Base-by-base conservation (phyloP, 2,113 vertebrate genomes). In the Pimephales promelas region DNA sequence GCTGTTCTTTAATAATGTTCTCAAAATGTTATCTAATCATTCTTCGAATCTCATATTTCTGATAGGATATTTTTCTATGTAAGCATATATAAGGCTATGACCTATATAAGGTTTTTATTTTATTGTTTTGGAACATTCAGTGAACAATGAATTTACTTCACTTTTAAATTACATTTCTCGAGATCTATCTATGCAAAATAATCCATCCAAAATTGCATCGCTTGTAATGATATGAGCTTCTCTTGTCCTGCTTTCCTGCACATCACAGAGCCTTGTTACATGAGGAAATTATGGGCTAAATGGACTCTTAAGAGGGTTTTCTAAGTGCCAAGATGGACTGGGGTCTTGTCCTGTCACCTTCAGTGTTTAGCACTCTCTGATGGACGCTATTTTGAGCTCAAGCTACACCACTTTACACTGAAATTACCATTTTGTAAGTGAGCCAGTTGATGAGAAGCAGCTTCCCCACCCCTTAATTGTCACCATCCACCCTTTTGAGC, bases 341-440 rank as follows among this genome's bases (percentile, higher is more conserved):
- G 89, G 87, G 79, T 80, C 88, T 86, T 86, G 86, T 86, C 86
- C 90, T 93, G 92, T 90, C 92, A 90, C 85, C 89, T 83, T 40
- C 84, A 84, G 87, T 91, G 90, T 89, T 90, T 86, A 83, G 81
- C 83, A 85, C 83, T 75, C 81, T 84, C 89, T 93, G 91, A 91
- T 90, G 88, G 88, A 91, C 91, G 92, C 83, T 84, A 62, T 91
- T 91, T 88, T 87, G 68, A 88, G 85, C 88, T 91, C 89, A 87
- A 87, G 89, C 87, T 88, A 90, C 89, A 82, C 79, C 79, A 87
- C 88, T 86, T 86, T 82, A 84, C 85, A 85, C 77, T 79, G 84
- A 90, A 85, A 59, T 57, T 57, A 84, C 40, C 52, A 76, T 68
- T 77, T 79, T 72, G 62, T 57, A 82, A 73, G 36, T 16, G 62